Evolutionary conservation across 2,113 vertebrate genomes (phyloP).

Genomic region (Grus americana): DNA sequence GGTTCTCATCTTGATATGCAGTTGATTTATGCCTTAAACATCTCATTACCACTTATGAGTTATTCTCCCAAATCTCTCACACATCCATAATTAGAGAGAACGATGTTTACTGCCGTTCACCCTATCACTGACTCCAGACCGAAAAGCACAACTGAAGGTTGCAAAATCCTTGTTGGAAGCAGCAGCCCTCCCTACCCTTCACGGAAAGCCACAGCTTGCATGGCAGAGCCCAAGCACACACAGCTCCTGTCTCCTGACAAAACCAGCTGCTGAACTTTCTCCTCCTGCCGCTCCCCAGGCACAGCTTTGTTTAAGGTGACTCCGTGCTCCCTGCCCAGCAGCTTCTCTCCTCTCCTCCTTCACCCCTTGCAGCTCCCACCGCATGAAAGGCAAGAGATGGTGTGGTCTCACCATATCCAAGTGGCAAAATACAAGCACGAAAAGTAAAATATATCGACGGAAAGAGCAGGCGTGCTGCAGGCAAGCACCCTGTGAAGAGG

Average conservation of each 20-base stretch:
- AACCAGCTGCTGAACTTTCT: background rate
- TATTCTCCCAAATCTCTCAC: background rate
- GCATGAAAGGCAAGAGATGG: background rate
- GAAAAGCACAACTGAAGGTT: background rate
- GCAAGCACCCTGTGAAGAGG: background rate
- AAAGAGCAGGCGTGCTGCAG: fast-evolving
- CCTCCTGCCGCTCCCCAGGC: fast-evolving
- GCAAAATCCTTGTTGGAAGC: background rate
- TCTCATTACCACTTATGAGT: background rate
- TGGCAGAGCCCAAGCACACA: background rate
- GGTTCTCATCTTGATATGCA: background rate
- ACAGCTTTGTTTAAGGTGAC: background rate
- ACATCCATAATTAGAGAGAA: background rate
- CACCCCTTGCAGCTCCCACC: background rate
- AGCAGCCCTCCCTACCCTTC: background rate
- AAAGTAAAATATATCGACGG: fast-evolving
- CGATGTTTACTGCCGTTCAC: background rate
- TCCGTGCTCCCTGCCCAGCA: background rate
- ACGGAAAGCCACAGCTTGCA: background rate
- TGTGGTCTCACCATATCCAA: fast-evolving
- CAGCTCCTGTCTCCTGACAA: background rate
- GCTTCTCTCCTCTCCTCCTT: background rate
- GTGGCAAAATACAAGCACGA: fast-evolving
- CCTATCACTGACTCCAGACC: background rate
- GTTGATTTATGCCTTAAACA: conserved; percentile 27